These are phyloP conservation scores for Petrocephalus sullivani DNA, from an alignment of 2,797 vertebrate species.

Conservation along the genomic window DNA sequence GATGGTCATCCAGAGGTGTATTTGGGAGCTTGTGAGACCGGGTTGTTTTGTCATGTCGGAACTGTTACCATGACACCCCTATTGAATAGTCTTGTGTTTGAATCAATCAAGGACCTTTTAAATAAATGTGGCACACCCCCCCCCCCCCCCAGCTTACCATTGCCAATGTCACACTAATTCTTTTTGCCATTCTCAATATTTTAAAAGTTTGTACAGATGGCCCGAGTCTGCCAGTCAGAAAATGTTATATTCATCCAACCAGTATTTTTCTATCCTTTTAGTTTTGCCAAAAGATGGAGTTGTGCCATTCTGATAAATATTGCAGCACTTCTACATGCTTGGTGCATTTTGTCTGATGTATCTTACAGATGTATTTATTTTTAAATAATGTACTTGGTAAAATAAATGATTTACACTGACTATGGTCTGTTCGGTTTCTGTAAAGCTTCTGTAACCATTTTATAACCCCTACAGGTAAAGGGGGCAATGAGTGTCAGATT, in stretches of 20 bases:
- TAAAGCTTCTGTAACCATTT: neutral
- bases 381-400: conserved; percentile 33
- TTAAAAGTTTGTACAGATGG: conserved; percentile 11
- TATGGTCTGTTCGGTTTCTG: neutral
- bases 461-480: neutral
- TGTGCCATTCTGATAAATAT: conserved; percentile 14
- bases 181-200: neutral
- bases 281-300: neutral
- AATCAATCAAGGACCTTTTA: neutral
- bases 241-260: neutral
- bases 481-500: neutral
- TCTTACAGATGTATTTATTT: conserved; percentile 48
- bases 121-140: neutral
- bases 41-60: conserved; percentile 20
- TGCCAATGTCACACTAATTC: neutral
- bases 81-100: neutral
- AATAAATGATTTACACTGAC: conserved; percentile 56
- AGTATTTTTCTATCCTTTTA: neutral
- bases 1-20: neutral
- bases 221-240: neutral
- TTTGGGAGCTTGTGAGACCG: neutral
- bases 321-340: conserved; percentile 49
- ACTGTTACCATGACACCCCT: conserved; percentile 5
- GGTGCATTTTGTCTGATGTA: conserved; percentile 33
- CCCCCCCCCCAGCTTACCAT: neutral